These are phyloP conservation scores for Nymphicus hollandicus DNA, from an alignment of 2,113 vertebrate genomes.

Conservation along the genomic window DNA sequence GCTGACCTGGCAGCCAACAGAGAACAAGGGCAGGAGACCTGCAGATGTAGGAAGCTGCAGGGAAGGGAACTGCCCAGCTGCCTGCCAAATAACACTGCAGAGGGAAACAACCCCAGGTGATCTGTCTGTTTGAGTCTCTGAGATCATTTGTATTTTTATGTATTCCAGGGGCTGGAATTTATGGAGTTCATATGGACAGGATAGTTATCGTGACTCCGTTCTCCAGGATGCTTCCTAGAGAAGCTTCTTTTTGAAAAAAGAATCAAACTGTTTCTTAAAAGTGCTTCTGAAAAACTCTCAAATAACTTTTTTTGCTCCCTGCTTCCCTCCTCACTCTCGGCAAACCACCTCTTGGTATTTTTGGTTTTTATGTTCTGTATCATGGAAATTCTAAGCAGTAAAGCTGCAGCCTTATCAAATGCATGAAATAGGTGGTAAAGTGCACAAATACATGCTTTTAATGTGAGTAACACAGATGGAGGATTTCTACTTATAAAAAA, in stretches of 20 bases:
- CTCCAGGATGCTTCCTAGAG: not conserved
- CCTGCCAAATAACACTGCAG: constrained; percentile 29
- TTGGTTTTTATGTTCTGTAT: not conserved
- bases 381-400: not conserved
- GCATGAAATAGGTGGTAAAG: not conserved
- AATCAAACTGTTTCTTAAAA: not conserved
- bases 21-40: not conserved
- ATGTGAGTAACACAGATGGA: not conserved
- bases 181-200: not conserved
- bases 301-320: not conserved
- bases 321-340: not conserved
- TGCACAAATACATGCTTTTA: not conserved
- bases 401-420: not conserved
- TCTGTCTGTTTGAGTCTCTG: constrained; percentile 10
- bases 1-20: not conserved
- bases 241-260: not conserved
- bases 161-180: not conserved
- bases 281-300: not conserved
- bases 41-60: constrained; percentile 27
- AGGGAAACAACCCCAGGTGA: not conserved
- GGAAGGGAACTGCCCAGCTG: constrained; percentile 46
- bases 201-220: not conserved
- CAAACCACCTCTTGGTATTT: not conserved
- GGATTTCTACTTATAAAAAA: not conserved
- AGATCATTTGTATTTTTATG: not conserved